phyloP scores from a whole-genome alignment of 2,797 vertebrate species.

The Coendou prehensilis region DNA sequence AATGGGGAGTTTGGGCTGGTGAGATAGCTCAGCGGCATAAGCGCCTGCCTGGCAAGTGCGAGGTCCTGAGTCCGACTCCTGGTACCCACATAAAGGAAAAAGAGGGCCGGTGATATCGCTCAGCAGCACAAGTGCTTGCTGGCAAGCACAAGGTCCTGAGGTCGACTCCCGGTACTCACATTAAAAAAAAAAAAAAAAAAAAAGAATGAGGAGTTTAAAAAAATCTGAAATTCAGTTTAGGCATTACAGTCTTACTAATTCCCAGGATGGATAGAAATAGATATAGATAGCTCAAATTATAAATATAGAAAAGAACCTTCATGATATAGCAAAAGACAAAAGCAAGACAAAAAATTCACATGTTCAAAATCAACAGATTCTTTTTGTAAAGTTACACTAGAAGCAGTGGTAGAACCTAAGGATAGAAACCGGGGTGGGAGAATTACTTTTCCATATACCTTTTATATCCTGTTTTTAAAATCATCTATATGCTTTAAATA shows the following conservation, averaged over 20 bases:
- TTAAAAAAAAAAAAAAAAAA: too few relatives aligned
- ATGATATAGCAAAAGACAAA: neutral
- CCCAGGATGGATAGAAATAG: neutral
- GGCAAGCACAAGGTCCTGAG: too few relatives aligned
- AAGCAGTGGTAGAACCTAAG: neutral
- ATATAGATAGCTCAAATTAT: neutral
- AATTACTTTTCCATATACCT: neutral
- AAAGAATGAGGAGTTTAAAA: neutral
- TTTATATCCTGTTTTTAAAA: neutral
- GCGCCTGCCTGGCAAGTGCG: too few relatives aligned
- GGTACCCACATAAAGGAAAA: too few relatives aligned
- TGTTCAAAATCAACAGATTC: neutral
- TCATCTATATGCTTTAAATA: neutral
- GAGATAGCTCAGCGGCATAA: too few relatives aligned
- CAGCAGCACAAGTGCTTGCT: too few relatives aligned
- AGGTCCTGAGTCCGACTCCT: too few relatives aligned
- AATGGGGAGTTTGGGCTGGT: neutral
- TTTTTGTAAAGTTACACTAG: neutral
- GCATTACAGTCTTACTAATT: neutral
- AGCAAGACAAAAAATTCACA: neutral
- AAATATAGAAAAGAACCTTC: neutral
- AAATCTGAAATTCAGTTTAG: slow-evolving; percentile 19
- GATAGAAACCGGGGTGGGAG: neutral
- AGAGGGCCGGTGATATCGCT: too few relatives aligned
- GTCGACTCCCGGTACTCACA: too few relatives aligned